phyloP scores from a whole-genome alignment of 1,140 invertebrate species.

The Ceratoteleas bidentatus region DNA sequence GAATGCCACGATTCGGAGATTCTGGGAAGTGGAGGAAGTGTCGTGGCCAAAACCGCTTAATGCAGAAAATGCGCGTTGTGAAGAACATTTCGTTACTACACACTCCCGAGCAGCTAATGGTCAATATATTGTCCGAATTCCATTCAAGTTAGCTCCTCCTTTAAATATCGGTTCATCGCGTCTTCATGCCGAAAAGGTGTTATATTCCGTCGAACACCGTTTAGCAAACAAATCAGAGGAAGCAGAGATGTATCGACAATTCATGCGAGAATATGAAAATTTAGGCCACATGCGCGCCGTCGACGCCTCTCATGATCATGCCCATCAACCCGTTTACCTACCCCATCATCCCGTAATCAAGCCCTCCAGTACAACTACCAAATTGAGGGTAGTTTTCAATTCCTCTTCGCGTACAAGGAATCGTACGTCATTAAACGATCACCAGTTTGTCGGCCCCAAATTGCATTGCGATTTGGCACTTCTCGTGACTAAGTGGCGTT shows the following conservation, averaged over 20 bases:
- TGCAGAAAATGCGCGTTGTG: not conserved
- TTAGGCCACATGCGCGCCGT: conserved; percentile 11
- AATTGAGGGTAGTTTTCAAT: conserved; percentile 18
- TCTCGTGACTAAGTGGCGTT: conserved; percentile 58
- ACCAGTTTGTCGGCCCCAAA: conserved; percentile 23
- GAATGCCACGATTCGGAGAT: not conserved
- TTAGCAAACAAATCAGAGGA: not conserved
- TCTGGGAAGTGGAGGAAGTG: not conserved
- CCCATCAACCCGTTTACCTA: conserved; percentile 9
- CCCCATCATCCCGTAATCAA: conserved; percentile 35
- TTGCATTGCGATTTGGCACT: conserved; percentile 27
- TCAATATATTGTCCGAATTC: not conserved
- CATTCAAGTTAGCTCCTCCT: not conserved
- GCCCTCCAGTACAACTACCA: conserved; percentile 11
- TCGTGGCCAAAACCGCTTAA: not conserved
- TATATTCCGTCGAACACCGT: not conserved
- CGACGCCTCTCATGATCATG: not conserved
- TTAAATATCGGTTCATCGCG: not conserved
- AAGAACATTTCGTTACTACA: not conserved
- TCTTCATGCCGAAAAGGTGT: not conserved
- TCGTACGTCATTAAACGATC: conserved; percentile 28
- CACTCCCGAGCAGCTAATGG: not conserved
- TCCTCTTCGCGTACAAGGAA: conserved; percentile 5
- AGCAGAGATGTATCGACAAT: not conserved
- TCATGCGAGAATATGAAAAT: conserved; percentile 16